Evolutionary conservation across 2,888 invertebrate species (phyloP), one percentile per base, ranked within the genome.

Genomic region (Diaphora mendica): DNA sequence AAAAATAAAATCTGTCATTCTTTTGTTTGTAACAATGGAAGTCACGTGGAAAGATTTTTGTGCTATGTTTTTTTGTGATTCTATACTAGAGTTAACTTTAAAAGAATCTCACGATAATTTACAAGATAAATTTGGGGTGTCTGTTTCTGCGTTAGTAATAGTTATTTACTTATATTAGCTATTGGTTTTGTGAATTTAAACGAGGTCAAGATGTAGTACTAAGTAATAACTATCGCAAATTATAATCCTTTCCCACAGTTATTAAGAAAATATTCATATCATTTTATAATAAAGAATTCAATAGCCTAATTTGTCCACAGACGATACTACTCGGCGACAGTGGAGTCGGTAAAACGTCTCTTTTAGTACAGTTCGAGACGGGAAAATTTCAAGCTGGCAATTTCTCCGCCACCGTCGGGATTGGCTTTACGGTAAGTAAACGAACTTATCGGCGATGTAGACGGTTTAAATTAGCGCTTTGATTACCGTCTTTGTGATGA

Each of bases 281-380:
- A 48, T 55, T 35, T 11, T 33, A 35, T 23, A 8, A 23, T 0
- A 23, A 1, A n/a, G 17, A n/a, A 59, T n/a, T 55, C 7, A 68
- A 9, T 4, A 23, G 51, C 26, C 26, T 26, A 26, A 55, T 17
- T 72, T 86, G 74, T 83, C 94, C 95, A 65, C 96, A 98, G 98
- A 99, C 98, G 77, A 99, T 99, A 85, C 96, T 99, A n/a, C 96
- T 99, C 51, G 99, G 99, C 1, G 99, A 99, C 95, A 98, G 98
- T 80, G 99, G 99, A 11, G 99, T 99, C 26, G 99, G 99, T 11
- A 99, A 99, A 94, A 99, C 99, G 0, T 99, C 99, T 4, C 96
- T 99, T 71, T 96, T 99, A 78, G 99, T 99, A 48, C 98, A 99
- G 95, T 99, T 99, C 91, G 99, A 99, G 92, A 99, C 98, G 23